Evolutionary conservation across 2,113 vertebrate species (phyloP).

Genomic region (Sphaerodactylus townsendi): DNA sequence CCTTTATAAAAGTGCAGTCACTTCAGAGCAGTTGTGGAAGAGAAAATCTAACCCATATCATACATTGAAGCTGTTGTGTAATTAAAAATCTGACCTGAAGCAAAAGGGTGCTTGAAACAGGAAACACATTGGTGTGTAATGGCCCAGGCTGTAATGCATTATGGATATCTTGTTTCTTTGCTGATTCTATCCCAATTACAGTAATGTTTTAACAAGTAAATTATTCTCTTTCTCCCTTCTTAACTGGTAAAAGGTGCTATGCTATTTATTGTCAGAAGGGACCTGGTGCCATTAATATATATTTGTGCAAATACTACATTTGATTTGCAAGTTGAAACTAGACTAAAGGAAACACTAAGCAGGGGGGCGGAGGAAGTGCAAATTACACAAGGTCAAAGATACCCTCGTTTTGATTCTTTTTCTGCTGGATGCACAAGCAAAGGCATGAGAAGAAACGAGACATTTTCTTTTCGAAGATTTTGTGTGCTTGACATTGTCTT

Average conservation of each 20-base stretch:
- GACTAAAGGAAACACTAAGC: conserved; percentile 25
- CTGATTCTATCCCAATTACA: accelerated
- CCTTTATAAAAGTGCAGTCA: no score
- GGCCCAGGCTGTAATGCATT: accelerated
- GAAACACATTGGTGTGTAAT: no score
- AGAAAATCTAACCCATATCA: no score
- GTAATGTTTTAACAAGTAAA: accelerated
- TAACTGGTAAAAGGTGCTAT: not conserved
- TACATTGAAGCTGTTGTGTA: no score
- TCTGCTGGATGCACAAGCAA: conserved; percentile 44
- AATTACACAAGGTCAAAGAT: conserved; percentile 53
- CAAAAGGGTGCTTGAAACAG: no score
- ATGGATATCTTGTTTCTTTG: not conserved
- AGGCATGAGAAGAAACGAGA: conserved; percentile 53
- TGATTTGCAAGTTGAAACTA: conserved; percentile 13
- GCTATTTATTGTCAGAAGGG: conserved; percentile 17
- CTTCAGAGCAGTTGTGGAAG: no score
- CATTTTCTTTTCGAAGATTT: conserved; percentile 49
- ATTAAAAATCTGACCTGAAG: no score
- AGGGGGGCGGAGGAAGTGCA: conserved; percentile 43
- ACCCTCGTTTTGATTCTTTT: conserved; percentile 49
- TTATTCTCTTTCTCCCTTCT: not conserved
- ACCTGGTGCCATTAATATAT: conserved; percentile 16
- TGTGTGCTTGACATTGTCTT: conserved; percentile 53
- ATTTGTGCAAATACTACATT: conserved; percentile 3